Percentiles rank a stretch among this genome's conserved stretches.
Conservation (phyloP, 64 coral and sea anemone species). For the Stylophora pistillata region DNA sequence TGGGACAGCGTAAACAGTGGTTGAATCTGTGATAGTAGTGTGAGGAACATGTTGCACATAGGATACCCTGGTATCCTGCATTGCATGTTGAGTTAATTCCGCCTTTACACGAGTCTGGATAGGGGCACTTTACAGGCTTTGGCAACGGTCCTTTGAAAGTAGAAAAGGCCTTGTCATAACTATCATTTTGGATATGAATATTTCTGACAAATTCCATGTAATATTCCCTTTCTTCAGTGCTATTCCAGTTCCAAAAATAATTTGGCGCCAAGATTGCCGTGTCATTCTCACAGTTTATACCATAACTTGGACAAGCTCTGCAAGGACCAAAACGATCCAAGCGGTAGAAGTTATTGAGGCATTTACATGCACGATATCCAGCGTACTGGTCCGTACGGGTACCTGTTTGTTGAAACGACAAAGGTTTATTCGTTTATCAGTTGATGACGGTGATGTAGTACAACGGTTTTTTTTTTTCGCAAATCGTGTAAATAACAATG, state of each 20-base stretch:
- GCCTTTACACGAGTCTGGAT: constrained; percentile 31
- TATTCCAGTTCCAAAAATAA: constrained; percentile 58
- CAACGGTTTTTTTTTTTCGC: too few species aligned
- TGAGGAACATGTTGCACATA: constrained; percentile 51
- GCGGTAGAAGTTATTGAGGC: constrained; percentile 49
- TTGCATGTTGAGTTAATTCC: constrained; percentile 38
- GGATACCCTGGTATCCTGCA: constrained; percentile 48
- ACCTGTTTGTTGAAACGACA: neutral
- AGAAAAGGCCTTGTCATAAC: neutral
- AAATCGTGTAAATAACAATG: too few species aligned
- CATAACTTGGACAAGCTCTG: constrained; percentile 11
- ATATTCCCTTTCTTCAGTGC: neutral
- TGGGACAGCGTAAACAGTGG: constrained; percentile 18
- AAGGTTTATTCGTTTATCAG: too few species aligned
- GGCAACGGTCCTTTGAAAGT: constrained; percentile 28
- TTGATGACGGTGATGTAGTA: too few species aligned
- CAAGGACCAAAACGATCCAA: constrained; percentile 61
- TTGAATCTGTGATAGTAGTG: constrained; percentile 62
- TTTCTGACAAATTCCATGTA: constrained; percentile 37
- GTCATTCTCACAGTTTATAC: constrained; percentile 20
- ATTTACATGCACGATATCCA: constrained; percentile 56
- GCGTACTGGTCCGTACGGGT: constrained; percentile 19
- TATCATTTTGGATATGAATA: too few species aligned
- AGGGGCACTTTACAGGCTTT: constrained; percentile 24
- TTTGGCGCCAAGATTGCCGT: constrained; percentile 2